These are phyloP conservation scores for Dione juno DNA, from an alignment of 2,888 invertebrate species.

Conservation along the genomic window DNA sequence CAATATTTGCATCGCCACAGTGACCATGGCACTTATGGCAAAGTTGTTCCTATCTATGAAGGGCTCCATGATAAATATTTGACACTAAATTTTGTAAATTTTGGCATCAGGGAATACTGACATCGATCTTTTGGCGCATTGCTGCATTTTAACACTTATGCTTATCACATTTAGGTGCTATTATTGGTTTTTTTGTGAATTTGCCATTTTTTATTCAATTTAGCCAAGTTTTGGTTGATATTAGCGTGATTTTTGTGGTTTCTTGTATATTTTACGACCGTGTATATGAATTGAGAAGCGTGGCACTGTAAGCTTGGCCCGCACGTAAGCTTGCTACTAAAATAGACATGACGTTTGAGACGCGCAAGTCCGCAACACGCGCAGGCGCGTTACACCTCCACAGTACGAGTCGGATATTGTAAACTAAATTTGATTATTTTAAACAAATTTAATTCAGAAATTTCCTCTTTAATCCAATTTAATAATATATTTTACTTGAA, in stretches of 20 bases:
- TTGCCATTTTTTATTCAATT: constrained; percentile 39
- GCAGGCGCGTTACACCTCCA: constrained; percentile 60
- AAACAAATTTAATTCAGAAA: background rate
- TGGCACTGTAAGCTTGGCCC: constrained; percentile 51
- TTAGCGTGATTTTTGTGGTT: constrained; percentile 45
- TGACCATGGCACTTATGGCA: constrained; percentile 93
- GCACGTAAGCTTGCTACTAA: constrained; percentile 67
- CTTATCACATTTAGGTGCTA: constrained; percentile 45
- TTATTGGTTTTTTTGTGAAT: constrained; percentile 32
- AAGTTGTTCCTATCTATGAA: constrained; percentile 93
- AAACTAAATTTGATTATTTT: constrained; percentile 27
- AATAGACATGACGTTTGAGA: constrained; percentile 74
- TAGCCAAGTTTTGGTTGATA: constrained; percentile 47
- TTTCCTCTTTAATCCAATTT: background rate
- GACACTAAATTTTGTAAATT: constrained; percentile 62
- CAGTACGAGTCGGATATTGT: constrained; percentile 24
- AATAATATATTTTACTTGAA: background rate
- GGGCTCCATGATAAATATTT: constrained; percentile 84
- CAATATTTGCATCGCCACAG: constrained; percentile 91
- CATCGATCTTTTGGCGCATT: constrained; percentile 69
- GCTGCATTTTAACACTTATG: constrained; percentile 62
- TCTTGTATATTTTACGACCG: constrained; percentile 39
- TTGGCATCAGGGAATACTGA: constrained; percentile 64
- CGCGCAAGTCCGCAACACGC: constrained; percentile 63
- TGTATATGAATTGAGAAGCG: constrained; percentile 47